A percentile compares a stretch with the other conserved stretches of the same genome.
phyloP scores from a whole-genome alignment of 2,113 vertebrate species.

The Labeo catla region DNA sequence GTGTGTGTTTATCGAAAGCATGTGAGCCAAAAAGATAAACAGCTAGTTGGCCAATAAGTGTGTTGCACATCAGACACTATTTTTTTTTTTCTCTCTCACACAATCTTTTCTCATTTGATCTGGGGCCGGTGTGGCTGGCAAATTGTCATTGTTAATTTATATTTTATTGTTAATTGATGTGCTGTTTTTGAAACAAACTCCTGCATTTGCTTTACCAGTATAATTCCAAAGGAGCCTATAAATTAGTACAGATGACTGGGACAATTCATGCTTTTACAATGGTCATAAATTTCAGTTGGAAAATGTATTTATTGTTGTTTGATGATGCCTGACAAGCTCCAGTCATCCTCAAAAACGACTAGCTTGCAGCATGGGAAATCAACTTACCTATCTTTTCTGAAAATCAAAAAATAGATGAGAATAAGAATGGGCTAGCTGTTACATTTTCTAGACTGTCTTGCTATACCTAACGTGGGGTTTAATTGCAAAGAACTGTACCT shows the following conservation, averaged over 20 bases:
- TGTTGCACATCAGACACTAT: slow-evolving; percentile 30
- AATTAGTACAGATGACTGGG: no score
- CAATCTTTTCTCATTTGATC: not conserved
- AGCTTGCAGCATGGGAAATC: not conserved
- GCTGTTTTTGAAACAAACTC: no score
- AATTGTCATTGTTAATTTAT: no score
- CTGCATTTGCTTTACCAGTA: no score
- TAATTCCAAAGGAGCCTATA: no score
- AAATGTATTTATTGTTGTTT: no score
- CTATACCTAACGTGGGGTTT: no score
- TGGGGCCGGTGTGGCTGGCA: not conserved
- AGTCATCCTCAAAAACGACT: not conserved
- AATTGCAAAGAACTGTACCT: no score
- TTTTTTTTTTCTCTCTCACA: not conserved
- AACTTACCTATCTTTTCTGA: not conserved
- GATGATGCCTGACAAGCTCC: not conserved
- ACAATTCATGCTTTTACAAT: no score
- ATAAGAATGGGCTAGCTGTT: not conserved
- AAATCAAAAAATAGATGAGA: not conserved
- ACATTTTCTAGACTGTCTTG: no score
- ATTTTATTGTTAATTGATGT: no score
- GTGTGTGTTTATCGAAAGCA: slow-evolving; percentile 18
- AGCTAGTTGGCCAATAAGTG: slow-evolving; percentile 41
- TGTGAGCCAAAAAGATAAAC: slow-evolving; percentile 51
- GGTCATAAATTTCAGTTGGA: no score